Evolutionary conservation across 2,888 invertebrate species (phyloP).

Genomic region (Drosophila lacicola): DNA sequence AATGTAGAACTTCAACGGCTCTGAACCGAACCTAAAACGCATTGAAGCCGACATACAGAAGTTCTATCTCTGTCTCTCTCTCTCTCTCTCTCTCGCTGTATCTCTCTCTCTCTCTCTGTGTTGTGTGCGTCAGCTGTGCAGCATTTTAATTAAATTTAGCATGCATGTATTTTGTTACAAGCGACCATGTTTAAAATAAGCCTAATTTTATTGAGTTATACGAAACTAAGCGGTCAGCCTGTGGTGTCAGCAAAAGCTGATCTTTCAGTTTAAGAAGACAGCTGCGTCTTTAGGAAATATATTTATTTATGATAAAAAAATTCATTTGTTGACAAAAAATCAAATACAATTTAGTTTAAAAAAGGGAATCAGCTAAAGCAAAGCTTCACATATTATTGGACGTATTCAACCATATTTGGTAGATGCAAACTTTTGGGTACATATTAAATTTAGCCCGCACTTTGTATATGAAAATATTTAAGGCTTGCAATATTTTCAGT

Average conservation of each 20-base stretch:
- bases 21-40: conserved; percentile 12
- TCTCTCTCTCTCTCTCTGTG: not conserved
- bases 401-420: too few species aligned
- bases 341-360: too few species aligned
- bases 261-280: not conserved
- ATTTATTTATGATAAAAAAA: too few species aligned
- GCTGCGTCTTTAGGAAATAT: too few species aligned
- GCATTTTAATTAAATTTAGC: conserved; percentile 47
- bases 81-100: not conserved
- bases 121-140: conserved; percentile 5
- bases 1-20: conserved; percentile 54
- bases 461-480: too few species aligned
- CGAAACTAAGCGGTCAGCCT: conserved; percentile 1
- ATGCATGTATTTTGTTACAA: conserved; percentile 25
- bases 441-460: too few species aligned
- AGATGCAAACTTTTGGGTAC: too few species aligned
- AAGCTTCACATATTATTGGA: too few species aligned
- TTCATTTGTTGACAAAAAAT: too few species aligned
- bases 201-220: conserved; percentile 46
- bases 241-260: conserved; percentile 12
- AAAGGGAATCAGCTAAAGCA: too few species aligned
- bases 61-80: not conserved
- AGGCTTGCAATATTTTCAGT: too few species aligned
- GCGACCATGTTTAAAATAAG: conserved; percentile 24
- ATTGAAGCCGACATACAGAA: conserved; percentile 22